Evolutionary conservation across 2,797 vertebrate genomes (phyloP).

Genomic region (Scleropages formosus): DNA sequence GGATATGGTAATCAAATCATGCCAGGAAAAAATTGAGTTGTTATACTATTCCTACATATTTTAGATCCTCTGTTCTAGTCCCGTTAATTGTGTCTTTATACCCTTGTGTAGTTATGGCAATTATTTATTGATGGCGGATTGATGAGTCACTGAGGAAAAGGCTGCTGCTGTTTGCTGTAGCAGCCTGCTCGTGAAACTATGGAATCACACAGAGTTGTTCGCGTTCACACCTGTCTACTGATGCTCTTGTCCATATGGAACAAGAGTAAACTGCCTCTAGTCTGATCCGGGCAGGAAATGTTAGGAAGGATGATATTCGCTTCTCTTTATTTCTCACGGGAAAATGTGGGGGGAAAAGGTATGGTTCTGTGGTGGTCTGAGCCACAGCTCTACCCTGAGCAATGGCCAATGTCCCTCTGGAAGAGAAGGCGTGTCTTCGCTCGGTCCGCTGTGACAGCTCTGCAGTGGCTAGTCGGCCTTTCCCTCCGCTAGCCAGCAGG

Average conservation of each 20-base stretch:
- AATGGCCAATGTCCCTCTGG: not conserved
- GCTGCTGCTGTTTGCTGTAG: not conserved
- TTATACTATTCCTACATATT: not conserved
- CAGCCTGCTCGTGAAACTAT: conserved; percentile 1
- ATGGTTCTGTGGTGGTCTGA: not conserved
- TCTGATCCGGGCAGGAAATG: not conserved
- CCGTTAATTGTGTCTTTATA: conserved; percentile 10
- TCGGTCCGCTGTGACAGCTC: not conserved
- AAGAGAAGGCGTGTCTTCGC: not conserved
- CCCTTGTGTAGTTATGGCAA: not conserved
- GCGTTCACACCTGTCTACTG: not conserved
- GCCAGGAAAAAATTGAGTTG: not conserved
- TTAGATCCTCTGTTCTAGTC: not conserved
- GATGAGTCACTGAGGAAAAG: not conserved
- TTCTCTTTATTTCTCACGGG: not conserved
- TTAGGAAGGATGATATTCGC: not conserved
- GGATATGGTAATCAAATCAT: not conserved
- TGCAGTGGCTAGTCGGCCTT: not conserved
- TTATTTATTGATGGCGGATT: conserved; percentile 8
- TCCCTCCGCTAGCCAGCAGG: not conserved
- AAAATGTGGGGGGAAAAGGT: not conserved
- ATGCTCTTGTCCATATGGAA: not conserved
- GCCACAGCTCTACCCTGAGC: not conserved
- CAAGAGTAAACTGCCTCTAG: not conserved
- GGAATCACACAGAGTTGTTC: conserved; percentile 1